These are phyloP conservation scores for Melanophora roralis DNA, from an alignment of 2,888 invertebrate genomes.

Conservation along the genomic window DNA sequence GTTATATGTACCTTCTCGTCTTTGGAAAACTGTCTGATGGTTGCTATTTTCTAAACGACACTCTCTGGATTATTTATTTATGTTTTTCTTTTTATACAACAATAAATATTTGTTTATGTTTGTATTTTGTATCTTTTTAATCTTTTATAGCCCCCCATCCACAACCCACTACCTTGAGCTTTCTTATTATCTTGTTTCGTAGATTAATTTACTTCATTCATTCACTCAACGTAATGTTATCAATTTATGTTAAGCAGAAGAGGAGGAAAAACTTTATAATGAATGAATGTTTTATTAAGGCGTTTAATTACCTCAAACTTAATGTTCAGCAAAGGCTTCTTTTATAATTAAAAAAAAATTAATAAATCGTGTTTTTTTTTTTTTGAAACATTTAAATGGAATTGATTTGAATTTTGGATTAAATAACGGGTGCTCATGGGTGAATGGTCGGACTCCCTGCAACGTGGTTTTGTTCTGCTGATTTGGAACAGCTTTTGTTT, in stretches of 20 bases:
- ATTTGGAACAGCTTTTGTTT: too few relatives aligned
- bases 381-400: too few relatives aligned
- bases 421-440: too few relatives aligned
- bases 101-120: not conserved
- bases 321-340: not conserved
- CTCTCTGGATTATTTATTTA: conserved; percentile 31
- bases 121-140: not conserved
- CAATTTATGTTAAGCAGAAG: conserved; percentile 25
- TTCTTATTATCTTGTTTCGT: not conserved
- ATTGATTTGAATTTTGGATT: too few relatives aligned
- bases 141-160: not conserved
- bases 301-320: conserved; percentile 24
- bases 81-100: conserved; percentile 8
- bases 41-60: conserved; percentile 32
- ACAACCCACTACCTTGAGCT: not conserved
- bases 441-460: too few relatives aligned
- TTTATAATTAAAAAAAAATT: not conserved
- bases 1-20: not conserved
- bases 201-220: conserved; percentile 31
- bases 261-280: conserved; percentile 3
- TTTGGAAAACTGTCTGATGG: not conserved
- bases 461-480: too few relatives aligned
- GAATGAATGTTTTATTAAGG: conserved; percentile 28
- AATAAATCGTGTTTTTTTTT: too few relatives aligned
- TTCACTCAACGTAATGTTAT: conserved; percentile 26